phyloP scores from a whole-genome alignment of 2,888 invertebrate species.

The Campopleginae sp. region DNA sequence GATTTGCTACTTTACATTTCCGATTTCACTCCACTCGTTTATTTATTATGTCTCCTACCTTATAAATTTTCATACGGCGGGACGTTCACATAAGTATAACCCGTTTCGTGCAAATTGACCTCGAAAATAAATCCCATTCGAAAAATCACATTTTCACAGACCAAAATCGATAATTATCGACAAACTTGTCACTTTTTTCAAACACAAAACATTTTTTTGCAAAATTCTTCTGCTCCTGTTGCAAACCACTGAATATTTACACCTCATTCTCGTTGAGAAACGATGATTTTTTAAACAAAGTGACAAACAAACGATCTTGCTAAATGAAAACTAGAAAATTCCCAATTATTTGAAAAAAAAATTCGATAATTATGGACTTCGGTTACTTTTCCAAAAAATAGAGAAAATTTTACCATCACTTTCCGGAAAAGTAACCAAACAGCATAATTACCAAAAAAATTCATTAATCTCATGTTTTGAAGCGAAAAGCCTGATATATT shows the following conservation, averaged over 20 bases:
- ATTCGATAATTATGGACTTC: too few species aligned
- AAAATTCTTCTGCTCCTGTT: background rate
- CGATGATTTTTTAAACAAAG: background rate
- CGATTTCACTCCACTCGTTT: conserved; percentile 60
- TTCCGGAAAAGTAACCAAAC: too few species aligned
- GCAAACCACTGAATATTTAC: background rate
- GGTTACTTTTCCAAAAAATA: too few species aligned
- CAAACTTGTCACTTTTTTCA: background rate
- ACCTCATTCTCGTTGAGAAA: background rate
- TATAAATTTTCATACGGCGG: conserved; percentile 5
- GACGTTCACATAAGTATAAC: conserved; percentile 3
- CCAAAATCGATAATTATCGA: background rate
- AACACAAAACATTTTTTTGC: background rate
- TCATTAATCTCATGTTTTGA: background rate
- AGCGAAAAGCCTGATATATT: conserved; percentile 1
- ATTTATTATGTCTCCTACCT: conserved; percentile 40
- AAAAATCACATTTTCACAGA: background rate
- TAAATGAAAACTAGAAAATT: too few species aligned
- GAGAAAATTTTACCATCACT: too few species aligned
- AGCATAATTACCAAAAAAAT: too few species aligned
- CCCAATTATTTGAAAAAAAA: too few species aligned
- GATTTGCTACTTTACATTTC: conserved; percentile 21
- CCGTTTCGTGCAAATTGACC: background rate
- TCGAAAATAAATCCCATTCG: background rate
- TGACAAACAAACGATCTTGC: too few species aligned